Evolutionary conservation across 2,797 vertebrate species (phyloP).

Genomic region (Denticeps clupeoides): DNA sequence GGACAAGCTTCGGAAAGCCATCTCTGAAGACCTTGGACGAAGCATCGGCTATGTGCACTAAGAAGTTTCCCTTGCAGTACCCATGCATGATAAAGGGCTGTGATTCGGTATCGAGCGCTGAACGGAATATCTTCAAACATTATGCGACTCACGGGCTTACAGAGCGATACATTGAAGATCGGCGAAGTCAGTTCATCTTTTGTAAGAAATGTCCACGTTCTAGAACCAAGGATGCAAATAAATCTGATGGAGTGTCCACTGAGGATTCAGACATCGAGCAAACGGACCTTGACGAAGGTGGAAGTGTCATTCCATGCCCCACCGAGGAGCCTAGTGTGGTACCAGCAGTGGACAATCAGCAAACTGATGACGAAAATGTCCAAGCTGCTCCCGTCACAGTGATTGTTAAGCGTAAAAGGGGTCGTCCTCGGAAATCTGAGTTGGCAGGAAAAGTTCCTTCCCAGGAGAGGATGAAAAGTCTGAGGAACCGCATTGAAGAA

Average conservation of each 20-base stretch:
- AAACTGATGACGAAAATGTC: slow-evolving; percentile 42
- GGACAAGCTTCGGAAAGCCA: slow-evolving; percentile 76
- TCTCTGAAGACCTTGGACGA: slow-evolving; percentile 81
- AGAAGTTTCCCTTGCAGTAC: slow-evolving; percentile 79
- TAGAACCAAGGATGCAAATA: slow-evolving; percentile 56
- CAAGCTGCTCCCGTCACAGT: slow-evolving; percentile 41
- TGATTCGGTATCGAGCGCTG: slow-evolving; percentile 78
- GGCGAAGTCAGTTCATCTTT: slow-evolving; percentile 84
- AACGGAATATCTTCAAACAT: slow-evolving; percentile 88
- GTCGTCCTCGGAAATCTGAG: slow-evolving; percentile 57
- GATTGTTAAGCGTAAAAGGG: slow-evolving; percentile 48
- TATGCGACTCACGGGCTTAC: slow-evolving; percentile 91
- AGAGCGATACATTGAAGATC: slow-evolving; percentile 83
- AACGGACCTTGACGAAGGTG: slow-evolving; percentile 33
- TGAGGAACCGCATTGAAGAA: slow-evolving; percentile 49
- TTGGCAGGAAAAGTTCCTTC: slow-evolving; percentile 49
- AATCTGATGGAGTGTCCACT: slow-evolving; percentile 44
- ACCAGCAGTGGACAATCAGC: slow-evolving; percentile 46
- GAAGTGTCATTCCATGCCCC: slow-evolving; percentile 14
- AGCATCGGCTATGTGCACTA: slow-evolving; percentile 82
- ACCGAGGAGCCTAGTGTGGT: no score
- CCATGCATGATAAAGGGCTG: slow-evolving; percentile 97
- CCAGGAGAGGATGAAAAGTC: slow-evolving; percentile 53
- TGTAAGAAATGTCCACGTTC: slow-evolving; percentile 71
- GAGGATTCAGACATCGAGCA: slow-evolving; percentile 46